Base-by-base conservation (phyloP, 2,113 vertebrate species). In the Mustela nigripes region DNA sequence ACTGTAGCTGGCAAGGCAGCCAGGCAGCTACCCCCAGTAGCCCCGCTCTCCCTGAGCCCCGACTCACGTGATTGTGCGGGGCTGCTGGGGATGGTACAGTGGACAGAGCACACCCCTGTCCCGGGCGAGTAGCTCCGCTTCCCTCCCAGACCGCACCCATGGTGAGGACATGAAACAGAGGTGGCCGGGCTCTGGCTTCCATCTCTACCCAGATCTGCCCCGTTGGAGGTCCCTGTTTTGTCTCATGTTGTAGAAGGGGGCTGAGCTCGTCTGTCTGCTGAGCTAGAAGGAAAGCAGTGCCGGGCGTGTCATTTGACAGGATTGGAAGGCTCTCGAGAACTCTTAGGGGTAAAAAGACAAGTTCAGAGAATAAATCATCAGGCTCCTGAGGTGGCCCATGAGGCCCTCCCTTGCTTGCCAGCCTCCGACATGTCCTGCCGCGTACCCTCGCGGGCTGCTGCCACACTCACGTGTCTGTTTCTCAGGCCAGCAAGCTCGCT, bases 391-490 rank as follows among this genome's bases (percentile, higher is more conserved):
- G 82, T 36, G 24, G 74, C 79, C 73, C 22, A 2, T 9, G 4
- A 19, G 53, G 67, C 19, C 16, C 81, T 45, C 12, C 50, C 73
- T 60, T 22, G 16, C 36, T 50, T 16, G 1, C 53, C 45, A 14
- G 53, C 84, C 36, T 45, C 88, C 5, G 1, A 1, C 16, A 1
- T 73, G n/a, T n/a, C 76, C 39, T 22, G 33, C n/a, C 45, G 5
- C 31, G 39, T 10, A 1, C 33, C 39, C 18, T 50, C 14, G 1
- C 16, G 0, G 2, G 0, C 56, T 22, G 15, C 78, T 22, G 9
- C 84, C 88, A 84, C 3, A 0, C 0, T 9, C 22, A 16, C 48
- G 22, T 56, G 15, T 78, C 4, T n/a, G 28, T 15, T 71, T 63
- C 62, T 88, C 62, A 53, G 90, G 53, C 53, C 24, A 0, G 84